Base-by-base conservation (phyloP, 2,888 invertebrate species). In the Allygus modestus region DNA sequence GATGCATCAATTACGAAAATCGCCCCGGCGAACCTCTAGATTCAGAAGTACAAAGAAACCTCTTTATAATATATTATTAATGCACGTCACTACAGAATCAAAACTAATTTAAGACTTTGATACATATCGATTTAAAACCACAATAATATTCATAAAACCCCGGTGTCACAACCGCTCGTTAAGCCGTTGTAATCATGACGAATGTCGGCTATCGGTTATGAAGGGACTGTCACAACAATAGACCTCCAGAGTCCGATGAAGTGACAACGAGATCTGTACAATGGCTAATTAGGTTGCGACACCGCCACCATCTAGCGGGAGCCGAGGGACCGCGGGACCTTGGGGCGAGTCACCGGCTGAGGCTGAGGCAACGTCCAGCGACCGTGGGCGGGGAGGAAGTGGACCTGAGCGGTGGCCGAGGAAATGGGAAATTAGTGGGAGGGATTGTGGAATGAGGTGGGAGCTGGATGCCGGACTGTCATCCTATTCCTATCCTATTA, bases 241-340 rank as follows among this genome's bases (percentile, higher is more conserved):
- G 26, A 26, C n/a, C n/a, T n/a, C n/a, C n/a, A 11, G 17, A 1
- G n/a, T 69, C 5, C 17, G 71, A 69, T 28, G 41, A 23, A 37
- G 71, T 71, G 71, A 71, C 33, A 37, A 41, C 31, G 71, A 71
- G 69, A 61, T 61, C 69, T 37, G 41, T 20, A 71, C 71, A 71
- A 71, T 71, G 71, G 71, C 20, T 71, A 20, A 71, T 71, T 71
- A 71, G 20, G 71, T 71, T 71, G 41, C 71, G 71, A 33, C 71
- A 71, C 23, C 71, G 12, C 0, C 71, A n/a, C 5, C 41, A n/a
- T 71, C 69, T 28, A 33, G 15, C 69, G 33, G 69, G 23, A 17
- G 54, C 54, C 23, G n/a, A 4, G 54, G 15, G 54, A 54, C 4
- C 61, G 4, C 5, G 4, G 9, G 61, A 69, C 69, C 69, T 69